Percentiles rank a stretch among this genome's conserved stretches.
phyloP scores from a whole-genome alignment of 1,140 invertebrate species.

The Daktulosphaira vitifoliae region DNA sequence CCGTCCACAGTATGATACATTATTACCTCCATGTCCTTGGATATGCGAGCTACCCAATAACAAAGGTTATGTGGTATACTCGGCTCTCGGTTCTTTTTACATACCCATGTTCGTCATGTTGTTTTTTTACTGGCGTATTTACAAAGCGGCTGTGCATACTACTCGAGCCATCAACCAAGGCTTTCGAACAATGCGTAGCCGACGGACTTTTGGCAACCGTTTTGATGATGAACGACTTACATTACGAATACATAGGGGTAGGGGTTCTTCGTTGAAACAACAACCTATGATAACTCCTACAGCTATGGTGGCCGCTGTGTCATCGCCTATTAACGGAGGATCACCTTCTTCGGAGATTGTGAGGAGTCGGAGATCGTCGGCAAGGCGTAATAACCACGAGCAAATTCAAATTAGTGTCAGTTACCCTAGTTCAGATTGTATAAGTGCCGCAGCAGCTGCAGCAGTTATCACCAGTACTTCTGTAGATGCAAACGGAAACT shows the following conservation, averaged over 20 bases:
- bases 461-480: slow-evolving; percentile 33
- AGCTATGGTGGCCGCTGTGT: not conserved
- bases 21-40: slow-evolving; percentile 58
- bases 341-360: slow-evolving; percentile 19
- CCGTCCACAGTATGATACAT: slow-evolving; percentile 18
- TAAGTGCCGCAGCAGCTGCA: slow-evolving; percentile 44
- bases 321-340: slow-evolving; percentile 35
- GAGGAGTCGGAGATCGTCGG: slow-evolving; percentile 21
- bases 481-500: slow-evolving; percentile 30
- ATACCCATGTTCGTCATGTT: slow-evolving; percentile 93
- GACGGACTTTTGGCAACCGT: slow-evolving; percentile 51
- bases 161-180: slow-evolving; percentile 85
- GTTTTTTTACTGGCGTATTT: slow-evolving; percentile 94
- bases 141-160: slow-evolving; percentile 80
- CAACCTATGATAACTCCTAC: slow-evolving; percentile 40
- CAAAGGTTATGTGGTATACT: slow-evolving; percentile 83
- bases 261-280: slow-evolving; percentile 50
- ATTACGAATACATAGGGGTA: slow-evolving; percentile 79
- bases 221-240: slow-evolving; percentile 82
- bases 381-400: slow-evolving; percentile 48
- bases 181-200: slow-evolving; percentile 76
- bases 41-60: slow-evolving; percentile 51
- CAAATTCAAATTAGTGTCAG: slow-evolving; percentile 74
- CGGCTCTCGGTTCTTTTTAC: slow-evolving; percentile 95
- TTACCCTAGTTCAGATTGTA: slow-evolving; percentile 68